phyloP scores from a whole-genome alignment of 2,888 invertebrate genomes.

The Philaethria dido region DNA sequence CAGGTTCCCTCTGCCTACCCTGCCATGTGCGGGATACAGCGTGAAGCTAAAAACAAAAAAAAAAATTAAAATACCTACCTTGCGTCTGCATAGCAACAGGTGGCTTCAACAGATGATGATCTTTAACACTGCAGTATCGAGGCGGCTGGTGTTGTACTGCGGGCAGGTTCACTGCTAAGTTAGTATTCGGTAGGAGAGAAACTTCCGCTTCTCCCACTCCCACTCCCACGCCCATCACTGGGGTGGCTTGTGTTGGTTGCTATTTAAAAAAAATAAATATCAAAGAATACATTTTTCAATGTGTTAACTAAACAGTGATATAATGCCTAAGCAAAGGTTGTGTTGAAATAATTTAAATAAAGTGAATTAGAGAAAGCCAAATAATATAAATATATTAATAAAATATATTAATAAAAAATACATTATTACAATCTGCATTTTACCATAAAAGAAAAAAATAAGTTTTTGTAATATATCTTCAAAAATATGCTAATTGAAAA shows the following conservation, averaged over 20 bases:
- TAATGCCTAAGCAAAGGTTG: too few relatives aligned
- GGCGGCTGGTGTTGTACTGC: slow-evolving; percentile 92
- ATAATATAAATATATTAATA: too few relatives aligned
- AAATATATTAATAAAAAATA: too few relatives aligned
- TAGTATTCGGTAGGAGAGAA: slow-evolving; percentile 89
- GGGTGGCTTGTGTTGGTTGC: not conserved
- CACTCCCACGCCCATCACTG: not conserved
- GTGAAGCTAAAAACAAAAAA: too few relatives aligned
- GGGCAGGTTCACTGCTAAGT: slow-evolving; percentile 93
- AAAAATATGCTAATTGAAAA: too few relatives aligned
- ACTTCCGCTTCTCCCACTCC: slow-evolving; percentile 57
- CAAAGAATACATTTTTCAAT: not conserved
- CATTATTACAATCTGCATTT: too few relatives aligned
- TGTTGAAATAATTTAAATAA: too few relatives aligned
- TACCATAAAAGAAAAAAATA: too few relatives aligned
- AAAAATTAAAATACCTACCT: slow-evolving; percentile 67
- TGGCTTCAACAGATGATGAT: slow-evolving; percentile 97
- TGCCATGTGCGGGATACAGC: too few relatives aligned
- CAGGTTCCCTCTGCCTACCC: too few relatives aligned
- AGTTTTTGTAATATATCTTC: too few relatives aligned
- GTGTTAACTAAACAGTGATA: too few relatives aligned
- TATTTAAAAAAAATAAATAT: not conserved
- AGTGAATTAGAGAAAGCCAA: not conserved
- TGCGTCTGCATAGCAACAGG: slow-evolving; percentile 92
- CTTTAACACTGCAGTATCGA: slow-evolving; percentile 94